Evolutionary conservation across 2,888 invertebrate species (phyloP), one percentile per base, ranked within the genome.

Genomic region (Morpho deidamia): DNA sequence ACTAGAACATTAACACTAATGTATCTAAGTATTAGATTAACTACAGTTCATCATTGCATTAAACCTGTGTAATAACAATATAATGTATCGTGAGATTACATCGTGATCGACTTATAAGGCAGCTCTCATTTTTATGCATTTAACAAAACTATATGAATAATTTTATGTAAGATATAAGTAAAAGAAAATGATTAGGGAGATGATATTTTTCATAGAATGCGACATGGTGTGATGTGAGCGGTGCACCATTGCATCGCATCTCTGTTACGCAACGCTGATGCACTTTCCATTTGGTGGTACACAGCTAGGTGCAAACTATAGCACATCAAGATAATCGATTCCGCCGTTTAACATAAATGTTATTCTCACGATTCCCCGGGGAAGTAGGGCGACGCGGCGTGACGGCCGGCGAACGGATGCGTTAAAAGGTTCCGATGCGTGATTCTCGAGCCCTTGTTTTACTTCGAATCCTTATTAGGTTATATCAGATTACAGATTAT

Each of bases 331-430:
- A 79, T 86, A 83, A 86, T 86, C 84, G 83, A 84, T 85, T 81
- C 83, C 80, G 74, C 73, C 72, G 77, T 83, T 84, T 83, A 78
- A 74, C 82, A 81, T 85, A 81, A 84, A 78, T 76, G 76, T 71
- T 78, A 74, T 83, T 87, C 87, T 83, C 87, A 85, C 87, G 85
- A 69, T 76, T 78, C 82, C 78, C 72, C 83, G 81, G 69, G 58
- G 65, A 85, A 74, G 72, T 81, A 69, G 81, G 79, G 74, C 81
- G 74, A 14, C 35, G n/a, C 11, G n/a, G 65, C 74, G 75, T 78
- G 83, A 78, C 74, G 79, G 77, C 66, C 74, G 65, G 58, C 78
- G 83, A 84, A 68, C 71, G 85, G 81, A 81, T 81, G 77, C 72
- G 68, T 67, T 74, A 81, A 83, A 82, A 83, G 86, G 82, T 76